Conservation (phyloP, 2,888 invertebrate species). For the Homarus gammarus region DNA sequence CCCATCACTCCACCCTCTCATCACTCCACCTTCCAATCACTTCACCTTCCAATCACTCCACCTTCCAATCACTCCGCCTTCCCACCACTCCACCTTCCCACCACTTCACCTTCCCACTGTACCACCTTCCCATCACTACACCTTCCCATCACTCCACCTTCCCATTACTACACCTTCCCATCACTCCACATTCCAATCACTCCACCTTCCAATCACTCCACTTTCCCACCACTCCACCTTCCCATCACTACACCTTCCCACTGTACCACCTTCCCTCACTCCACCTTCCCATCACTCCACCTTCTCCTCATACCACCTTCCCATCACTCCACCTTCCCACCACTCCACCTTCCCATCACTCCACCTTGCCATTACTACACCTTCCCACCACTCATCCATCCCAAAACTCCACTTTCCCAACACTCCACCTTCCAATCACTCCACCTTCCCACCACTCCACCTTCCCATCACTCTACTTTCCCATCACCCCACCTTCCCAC, state of each 20-base stretch:
- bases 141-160: not conserved
- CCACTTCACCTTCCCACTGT: too few species aligned
- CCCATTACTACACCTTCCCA: too few species aligned
- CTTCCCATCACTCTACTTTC: not conserved
- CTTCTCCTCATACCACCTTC: not conserved
- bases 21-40: not conserved
- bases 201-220: not conserved
- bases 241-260: not conserved
- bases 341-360: too few species aligned
- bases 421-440: not conserved
- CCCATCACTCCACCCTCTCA: not conserved
- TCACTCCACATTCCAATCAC: not conserved
- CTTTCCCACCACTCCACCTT: too few species aligned
- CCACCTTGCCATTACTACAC: not conserved
- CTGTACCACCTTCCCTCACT: too few species aligned
- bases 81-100: too few species aligned
- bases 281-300: not conserved
- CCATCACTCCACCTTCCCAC: not conserved
- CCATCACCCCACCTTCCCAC: not conserved
- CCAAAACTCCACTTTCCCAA: too few species aligned
- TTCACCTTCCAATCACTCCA: not conserved
- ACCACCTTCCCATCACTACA: not conserved
- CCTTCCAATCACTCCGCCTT: not conserved
- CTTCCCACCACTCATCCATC: not conserved
- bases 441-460: not conserved